Evolutionary conservation across 1,140 invertebrate species (phyloP).

Genomic region (Drosophila ambigua): DNA sequence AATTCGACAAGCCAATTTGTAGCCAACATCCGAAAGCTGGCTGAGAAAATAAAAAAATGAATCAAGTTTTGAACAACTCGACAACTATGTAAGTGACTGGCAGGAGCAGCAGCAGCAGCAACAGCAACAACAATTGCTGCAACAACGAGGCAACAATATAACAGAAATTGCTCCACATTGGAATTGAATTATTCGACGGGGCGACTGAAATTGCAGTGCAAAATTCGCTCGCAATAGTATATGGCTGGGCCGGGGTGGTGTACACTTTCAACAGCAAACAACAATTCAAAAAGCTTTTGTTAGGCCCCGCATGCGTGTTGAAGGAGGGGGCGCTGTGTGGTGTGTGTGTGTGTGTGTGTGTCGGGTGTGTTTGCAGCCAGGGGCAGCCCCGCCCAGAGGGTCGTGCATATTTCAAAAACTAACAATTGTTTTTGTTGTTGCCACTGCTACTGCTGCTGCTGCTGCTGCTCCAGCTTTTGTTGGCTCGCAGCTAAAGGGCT

Average conservation of each 20-base stretch:
- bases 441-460: conserved; percentile 23
- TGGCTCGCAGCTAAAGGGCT: conserved; percentile 44
- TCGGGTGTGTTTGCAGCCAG: background rate
- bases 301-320: conserved; percentile 38
- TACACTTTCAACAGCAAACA: conserved; percentile 52
- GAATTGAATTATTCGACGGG: conserved; percentile 76
- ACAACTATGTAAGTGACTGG: conserved; percentile 76
- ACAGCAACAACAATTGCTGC: conserved; percentile 21
- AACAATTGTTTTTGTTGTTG: conserved; percentile 62
- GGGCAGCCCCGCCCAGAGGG: background rate
- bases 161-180: conserved; percentile 70
- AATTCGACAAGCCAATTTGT: conserved; percentile 77
- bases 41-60: conserved; percentile 8
- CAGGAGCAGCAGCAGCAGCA: conserved; percentile 44
- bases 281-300: conserved; percentile 70
- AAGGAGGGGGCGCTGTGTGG: background rate
- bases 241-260: background rate
- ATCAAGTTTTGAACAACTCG: conserved; percentile 73
- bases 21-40: conserved; percentile 68
- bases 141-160: conserved; percentile 34
- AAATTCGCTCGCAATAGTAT: conserved; percentile 56
- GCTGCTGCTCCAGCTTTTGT: conserved; percentile 47
- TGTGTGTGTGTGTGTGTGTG: background rate
- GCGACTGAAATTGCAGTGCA: conserved; percentile 62
- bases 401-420: conserved; percentile 79